These are phyloP conservation scores for Cephalopachus bancanus DNA, from an alignment of 2,797 vertebrate genomes.

Conservation along the genomic window DNA sequence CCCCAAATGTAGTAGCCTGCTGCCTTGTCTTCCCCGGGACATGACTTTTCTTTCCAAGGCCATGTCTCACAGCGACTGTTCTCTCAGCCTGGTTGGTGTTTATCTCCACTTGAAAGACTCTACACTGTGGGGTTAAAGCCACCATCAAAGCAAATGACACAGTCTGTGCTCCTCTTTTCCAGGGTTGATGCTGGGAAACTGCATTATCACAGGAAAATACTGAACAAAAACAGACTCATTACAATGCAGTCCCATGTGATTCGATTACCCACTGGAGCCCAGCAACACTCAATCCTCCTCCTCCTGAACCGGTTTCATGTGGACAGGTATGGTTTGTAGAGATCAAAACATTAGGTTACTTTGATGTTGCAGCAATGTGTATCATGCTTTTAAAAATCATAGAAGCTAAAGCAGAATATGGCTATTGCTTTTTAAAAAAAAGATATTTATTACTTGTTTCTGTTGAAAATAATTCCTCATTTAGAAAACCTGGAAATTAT, in stretches of 20 bases:
- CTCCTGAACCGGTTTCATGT: constrained; percentile 96
- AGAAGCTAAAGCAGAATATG: neutral
- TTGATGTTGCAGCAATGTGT: neutral
- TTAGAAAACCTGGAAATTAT: constrained; percentile 53
- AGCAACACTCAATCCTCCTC: constrained; percentile 96
- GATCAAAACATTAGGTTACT: fast-evolving
- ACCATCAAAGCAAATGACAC: neutral
- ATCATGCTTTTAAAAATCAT: neutral
- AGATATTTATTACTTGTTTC: neutral
- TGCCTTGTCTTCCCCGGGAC: neutral
- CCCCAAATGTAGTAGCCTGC: neutral
- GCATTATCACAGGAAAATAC: constrained; percentile 95
- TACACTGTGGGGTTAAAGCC: neutral
- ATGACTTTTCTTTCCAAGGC: neutral
- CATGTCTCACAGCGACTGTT: neutral
- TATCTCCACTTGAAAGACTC: neutral
- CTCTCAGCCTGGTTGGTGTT: neutral
- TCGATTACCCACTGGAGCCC: constrained; percentile 90
- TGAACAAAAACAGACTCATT: constrained; percentile 94
- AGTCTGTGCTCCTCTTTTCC: neutral
- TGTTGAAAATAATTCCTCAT: neutral
- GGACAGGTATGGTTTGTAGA: constrained; percentile 90
- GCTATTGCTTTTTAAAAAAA: neutral
- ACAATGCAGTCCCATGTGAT: constrained; percentile 95
- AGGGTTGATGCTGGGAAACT: constrained; percentile 97